Evolutionary conservation across 2,797 vertebrate species (phyloP).

Genomic region (Anguilla anguilla): DNA sequence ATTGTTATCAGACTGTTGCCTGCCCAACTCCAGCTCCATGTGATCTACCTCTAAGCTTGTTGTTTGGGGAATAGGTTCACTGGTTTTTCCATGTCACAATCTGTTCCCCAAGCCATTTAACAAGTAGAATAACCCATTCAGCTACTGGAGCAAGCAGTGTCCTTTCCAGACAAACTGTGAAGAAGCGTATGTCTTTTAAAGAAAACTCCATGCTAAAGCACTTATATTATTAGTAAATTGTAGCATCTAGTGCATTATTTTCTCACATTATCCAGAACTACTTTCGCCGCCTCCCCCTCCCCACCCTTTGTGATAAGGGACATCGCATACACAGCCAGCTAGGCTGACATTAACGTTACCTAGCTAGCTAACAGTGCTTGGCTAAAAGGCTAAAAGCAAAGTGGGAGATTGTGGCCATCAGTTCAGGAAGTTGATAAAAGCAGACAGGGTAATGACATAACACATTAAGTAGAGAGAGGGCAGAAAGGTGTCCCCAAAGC

Average conservation of each 20-base stretch:
- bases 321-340: too few species aligned
- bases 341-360: too few species aligned
- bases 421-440: background rate
- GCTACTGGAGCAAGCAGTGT: background rate
- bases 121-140: background rate
- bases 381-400: too few species aligned
- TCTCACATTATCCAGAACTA: too few species aligned
- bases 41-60: conserved; percentile 2
- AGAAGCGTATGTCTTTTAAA: background rate
- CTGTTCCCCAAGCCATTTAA: background rate
- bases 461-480: background rate
- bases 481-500: background rate
- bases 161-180: background rate
- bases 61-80: background rate
- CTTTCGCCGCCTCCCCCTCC: too few species aligned
- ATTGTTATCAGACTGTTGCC: background rate
- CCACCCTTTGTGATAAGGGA: too few species aligned
- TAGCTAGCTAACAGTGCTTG: too few species aligned
- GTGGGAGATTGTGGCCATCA: background rate
- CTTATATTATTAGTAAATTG: too few species aligned
- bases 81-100: background rate
- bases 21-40: background rate
- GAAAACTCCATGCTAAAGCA: too few species aligned
- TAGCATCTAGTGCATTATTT: too few species aligned
- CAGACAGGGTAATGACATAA: background rate